Base-by-base conservation (phyloP, 2,113 vertebrate genomes). In the Callithrix jacchus region DNA sequence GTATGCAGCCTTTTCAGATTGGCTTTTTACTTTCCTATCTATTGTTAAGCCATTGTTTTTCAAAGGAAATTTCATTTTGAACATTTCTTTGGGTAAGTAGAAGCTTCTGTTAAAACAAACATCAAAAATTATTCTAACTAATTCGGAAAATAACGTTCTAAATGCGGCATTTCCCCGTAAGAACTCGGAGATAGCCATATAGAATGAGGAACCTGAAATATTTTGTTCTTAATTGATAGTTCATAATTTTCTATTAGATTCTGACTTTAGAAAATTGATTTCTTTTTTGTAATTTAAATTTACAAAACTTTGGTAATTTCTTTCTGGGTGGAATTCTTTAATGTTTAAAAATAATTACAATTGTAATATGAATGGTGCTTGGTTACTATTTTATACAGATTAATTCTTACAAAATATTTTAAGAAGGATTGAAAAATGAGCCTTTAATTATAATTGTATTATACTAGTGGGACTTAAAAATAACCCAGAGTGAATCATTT, bases 51-150 rank as follows among this genome's bases (percentile, higher is more conserved):
- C 37, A 76, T 71, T 96, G 42, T 66, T 97, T 97, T 95, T 77
- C 40, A 89, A 96, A 94, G 93, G 56, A 97, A 97, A 97, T 88
- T 93, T 92, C 58, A 97, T 87, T 97, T 93, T 87, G 3, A 91
- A 56, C 30, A 64, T 77, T 82, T 85, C 27, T 93, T 42, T 86
- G 49, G 81, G 42, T 94, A 83, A 95, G 89, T 6, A 84, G 40
- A 96, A 90, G 13, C 56, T 80, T 84, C 94, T 96, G 30, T 83
- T 97, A 86, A 96, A 84, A 87, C 47, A 93, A 93, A 96, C 84
- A 96, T 56, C 40, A 80, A 68, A 95, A 94, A 93, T 76, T 96
- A 64, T 94, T 87, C 70, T 92, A 97, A 83, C 30, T 58, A 92
- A 93, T 89, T 76, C 77, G 20, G 30, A 23, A 42, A 25, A 58